Conservation (phyloP, 2,888 invertebrate genomes). For the Camponotus fellah region DNA sequence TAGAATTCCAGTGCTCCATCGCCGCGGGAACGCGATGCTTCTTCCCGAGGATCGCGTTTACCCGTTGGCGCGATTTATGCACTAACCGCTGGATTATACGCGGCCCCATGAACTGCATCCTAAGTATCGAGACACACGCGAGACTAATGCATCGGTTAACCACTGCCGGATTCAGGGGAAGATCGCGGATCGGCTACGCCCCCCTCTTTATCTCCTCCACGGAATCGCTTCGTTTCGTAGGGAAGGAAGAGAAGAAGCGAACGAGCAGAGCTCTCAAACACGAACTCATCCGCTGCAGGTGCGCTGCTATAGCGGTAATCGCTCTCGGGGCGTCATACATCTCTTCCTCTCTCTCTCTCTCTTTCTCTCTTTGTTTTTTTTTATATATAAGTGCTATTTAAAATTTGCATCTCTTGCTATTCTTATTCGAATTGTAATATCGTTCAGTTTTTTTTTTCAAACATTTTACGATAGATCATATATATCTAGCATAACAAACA, state of each 20-base stretch:
- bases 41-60: conserved; percentile 47
- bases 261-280: conserved; percentile 20
- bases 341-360: not conserved
- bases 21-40: conserved; percentile 16
- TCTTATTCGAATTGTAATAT: conserved; percentile 19
- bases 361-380: not conserved
- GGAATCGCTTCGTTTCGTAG: conserved; percentile 67
- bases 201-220: conserved; percentile 70
- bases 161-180: conserved; percentile 73
- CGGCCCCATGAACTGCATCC: conserved; percentile 58
- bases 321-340: conserved; percentile 11
- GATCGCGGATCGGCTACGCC: conserved; percentile 73
- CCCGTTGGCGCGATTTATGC: conserved; percentile 69
- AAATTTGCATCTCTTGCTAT: conserved; percentile 7
- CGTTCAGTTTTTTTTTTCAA: not conserved
- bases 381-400: not conserved
- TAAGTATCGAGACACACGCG: conserved; percentile 66
- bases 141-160: conserved; percentile 66
- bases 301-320: conserved; percentile 56
- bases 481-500: not conserved
- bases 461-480: not conserved
- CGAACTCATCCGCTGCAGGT: conserved; percentile 57
- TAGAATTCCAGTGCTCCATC: conserved; percentile 25
- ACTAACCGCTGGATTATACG: conserved; percentile 70
- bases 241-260: conserved; percentile 40